Evolutionary conservation across 92 coral and sea anemone species (phyloP).

Genomic region (Palythoa heliodiscus): DNA sequence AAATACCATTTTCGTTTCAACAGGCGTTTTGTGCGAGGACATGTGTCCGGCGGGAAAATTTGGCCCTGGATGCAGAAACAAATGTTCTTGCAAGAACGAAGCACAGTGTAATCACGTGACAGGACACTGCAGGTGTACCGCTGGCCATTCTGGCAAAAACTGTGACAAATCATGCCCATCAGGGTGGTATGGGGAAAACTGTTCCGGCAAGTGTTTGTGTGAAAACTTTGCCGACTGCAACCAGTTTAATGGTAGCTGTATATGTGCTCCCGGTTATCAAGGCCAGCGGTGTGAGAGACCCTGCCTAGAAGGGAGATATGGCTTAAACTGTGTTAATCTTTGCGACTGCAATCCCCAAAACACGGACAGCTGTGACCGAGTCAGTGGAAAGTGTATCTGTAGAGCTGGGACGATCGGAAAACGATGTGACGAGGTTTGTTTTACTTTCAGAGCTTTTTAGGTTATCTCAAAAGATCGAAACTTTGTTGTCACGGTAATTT

Average conservation of each 20-base stretch:
- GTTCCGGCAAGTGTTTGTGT: constrained; percentile 73
- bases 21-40: constrained; percentile 84
- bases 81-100: constrained; percentile 82
- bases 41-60: constrained; percentile 81
- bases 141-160: constrained; percentile 69
- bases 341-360: constrained; percentile 85
- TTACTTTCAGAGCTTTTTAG: not conserved
- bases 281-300: constrained; percentile 73
- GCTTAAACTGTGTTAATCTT: constrained; percentile 66
- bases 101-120: constrained; percentile 86
- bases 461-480: not conserved
- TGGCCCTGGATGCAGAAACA: constrained; percentile 68
- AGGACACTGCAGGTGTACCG: constrained; percentile 75
- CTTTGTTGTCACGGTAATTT: not conserved
- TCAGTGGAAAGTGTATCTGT: constrained; percentile 83
- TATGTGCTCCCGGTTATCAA: constrained; percentile 81
- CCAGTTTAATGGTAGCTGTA: constrained; percentile 67
- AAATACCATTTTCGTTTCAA: constrained; percentile 16
- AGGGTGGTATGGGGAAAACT: constrained; percentile 71
- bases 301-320: constrained; percentile 85
- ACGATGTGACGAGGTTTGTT: constrained; percentile 85
- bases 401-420: constrained; percentile 75
- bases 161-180: constrained; percentile 62
- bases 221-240: constrained; percentile 79
- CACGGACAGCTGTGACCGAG: constrained; percentile 76